Evolutionary conservation across 2,888 invertebrate genomes (phyloP), one percentile per base, ranked within the genome.

Genomic region (Cataglyphis rosenhaueri): DNA sequence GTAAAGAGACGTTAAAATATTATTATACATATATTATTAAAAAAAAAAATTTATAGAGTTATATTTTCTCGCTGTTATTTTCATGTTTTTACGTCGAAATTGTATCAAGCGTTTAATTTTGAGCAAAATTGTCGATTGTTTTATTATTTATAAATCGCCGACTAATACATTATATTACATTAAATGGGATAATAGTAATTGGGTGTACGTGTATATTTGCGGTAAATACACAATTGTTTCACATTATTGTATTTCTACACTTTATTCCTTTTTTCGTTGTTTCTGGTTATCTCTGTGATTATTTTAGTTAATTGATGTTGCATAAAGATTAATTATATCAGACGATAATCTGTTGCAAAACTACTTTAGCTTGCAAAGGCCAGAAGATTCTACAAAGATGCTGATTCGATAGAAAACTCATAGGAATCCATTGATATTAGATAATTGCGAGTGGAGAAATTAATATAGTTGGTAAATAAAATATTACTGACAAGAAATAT

Each of bases 41-140:
- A 6, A 35, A 6, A 25, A 1, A 25, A 6, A 59, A 65, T 74
- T 29, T 65, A 48, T 48, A 18, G 2, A 65, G 21, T 65, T 44
- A 48, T 25, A 35, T 21, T n/a, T 44, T 61, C 29, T 61, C 41
- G 32, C 15, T 32, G 48, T 32, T 65, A 48, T 65, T 75, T 75
- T 65, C 21, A 75, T 35, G 10, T 48, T 75, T 75, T 64, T 44
- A 62, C 18, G 35, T 29, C 18, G 6, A 73, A 59, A 44, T 44
- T 44, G 55, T 57, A 38, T 32, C 32, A 62, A n/a, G 44, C 44
- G 32, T 75, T 75, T 65, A 32, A 75, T 65, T 75, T 75, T 6
- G 12, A 38, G 68, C 66, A 25, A 66, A 75, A 75, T 75, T n/a
- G 18, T 3, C 65, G 74, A 76, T 68, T 52, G 68, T 76, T 76